phyloP scores from a whole-genome alignment of 2,888 invertebrate species.

The Nomada fucata region DNA sequence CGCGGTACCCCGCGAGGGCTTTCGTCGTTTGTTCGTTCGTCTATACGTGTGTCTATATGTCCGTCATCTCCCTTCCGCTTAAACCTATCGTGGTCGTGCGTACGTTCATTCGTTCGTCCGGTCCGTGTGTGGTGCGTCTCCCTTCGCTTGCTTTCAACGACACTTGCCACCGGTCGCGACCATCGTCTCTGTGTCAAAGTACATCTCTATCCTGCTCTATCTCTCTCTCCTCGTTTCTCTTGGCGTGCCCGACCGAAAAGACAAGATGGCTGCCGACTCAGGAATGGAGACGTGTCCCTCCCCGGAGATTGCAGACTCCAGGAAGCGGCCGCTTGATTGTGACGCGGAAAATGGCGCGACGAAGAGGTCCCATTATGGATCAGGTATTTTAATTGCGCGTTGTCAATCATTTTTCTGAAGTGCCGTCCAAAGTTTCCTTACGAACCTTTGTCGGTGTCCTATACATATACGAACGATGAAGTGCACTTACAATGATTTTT shows the following conservation, averaged over 20 bases:
- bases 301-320: conserved; percentile 95
- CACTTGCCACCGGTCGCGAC: conserved; percentile 66
- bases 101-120: conserved; percentile 70
- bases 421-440: conserved; percentile 17
- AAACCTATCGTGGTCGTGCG: conserved; percentile 65
- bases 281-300: conserved; percentile 97
- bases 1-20: conserved; percentile 81
- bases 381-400: conserved; percentile 86
- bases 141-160: conserved; percentile 61
- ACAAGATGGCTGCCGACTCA: conserved; percentile 95
- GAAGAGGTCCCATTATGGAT: conserved; percentile 95
- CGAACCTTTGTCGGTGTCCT: conserved; percentile 24
- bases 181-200: conserved; percentile 62
- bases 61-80: conserved; percentile 63
- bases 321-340: conserved; percentile 94
- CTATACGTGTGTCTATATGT: conserved; percentile 67
- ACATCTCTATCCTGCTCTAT: conserved; percentile 38
- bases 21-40: conserved; percentile 73
- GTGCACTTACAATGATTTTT: conserved; percentile 26
- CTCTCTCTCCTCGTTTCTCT: conserved; percentile 46
- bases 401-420: conserved; percentile 32
- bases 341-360: conserved; percentile 95
- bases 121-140: conserved; percentile 61
- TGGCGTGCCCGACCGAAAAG: conserved; percentile 74
- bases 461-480: conserved; percentile 28